These are phyloP conservation scores for Pseudomugil tenellus DNA, from an alignment of 2,797 vertebrate genomes.

Conservation along the genomic window DNA sequence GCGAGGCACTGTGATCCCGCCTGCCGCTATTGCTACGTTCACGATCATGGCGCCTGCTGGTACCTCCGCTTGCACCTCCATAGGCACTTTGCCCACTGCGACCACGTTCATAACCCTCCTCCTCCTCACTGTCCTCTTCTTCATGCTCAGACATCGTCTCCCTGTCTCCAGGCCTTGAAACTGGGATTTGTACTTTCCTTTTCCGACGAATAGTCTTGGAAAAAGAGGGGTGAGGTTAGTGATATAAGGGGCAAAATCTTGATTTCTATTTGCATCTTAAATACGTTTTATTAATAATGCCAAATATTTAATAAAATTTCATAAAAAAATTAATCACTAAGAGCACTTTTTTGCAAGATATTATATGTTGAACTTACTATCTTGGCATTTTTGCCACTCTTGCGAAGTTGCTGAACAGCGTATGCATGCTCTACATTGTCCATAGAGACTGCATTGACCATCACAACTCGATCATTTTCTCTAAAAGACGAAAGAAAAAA, in stretches of 20 bases:
- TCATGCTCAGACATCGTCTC: constrained; percentile 93
- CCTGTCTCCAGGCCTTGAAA: constrained; percentile 87
- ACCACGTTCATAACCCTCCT: constrained; percentile 87
- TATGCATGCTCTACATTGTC: constrained; percentile 98
- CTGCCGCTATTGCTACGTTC: constrained; percentile 76
- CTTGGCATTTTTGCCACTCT: constrained; percentile 98
- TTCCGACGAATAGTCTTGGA: constrained; percentile 94
- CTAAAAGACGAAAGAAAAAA: constrained; percentile 65
- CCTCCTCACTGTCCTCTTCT: constrained; percentile 95
- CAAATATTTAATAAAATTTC: not conserved
- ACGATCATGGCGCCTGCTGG: constrained; percentile 71
- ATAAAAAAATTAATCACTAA: not conserved
- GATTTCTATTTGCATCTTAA: not conserved
- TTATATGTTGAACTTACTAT: constrained; percentile 87
- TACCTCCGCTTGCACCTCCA: constrained; percentile 80
- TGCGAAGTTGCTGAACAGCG: constrained; percentile 96
- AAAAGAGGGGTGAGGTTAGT: not conserved
- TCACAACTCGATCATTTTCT: constrained; percentile 97
- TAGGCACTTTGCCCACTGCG: constrained; percentile 73
- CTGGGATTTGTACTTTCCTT: constrained; percentile 93
- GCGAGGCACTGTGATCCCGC: constrained; percentile 89
- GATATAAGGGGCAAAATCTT: constrained; percentile 3
- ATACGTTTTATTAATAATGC: not conserved
- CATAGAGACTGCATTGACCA: constrained; percentile 99
- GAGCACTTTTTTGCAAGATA: not conserved